Conservation (phyloP, 2,888 invertebrate species). For the Acheta domesticus region DNA sequence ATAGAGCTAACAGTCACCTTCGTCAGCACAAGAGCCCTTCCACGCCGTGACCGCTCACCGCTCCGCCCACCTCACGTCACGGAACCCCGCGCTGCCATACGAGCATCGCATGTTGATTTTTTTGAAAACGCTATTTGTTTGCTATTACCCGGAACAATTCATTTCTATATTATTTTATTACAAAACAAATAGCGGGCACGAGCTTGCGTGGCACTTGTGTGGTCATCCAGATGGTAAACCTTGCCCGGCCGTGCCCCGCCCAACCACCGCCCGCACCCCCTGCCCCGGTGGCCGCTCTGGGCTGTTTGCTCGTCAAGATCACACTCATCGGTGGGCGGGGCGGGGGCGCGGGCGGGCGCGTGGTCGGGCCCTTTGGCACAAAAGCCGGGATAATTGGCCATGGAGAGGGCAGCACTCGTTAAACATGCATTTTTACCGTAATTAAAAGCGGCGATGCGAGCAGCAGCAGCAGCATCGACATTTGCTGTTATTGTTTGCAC, state of each 20-base stretch:
- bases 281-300: background rate
- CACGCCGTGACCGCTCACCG: too few species aligned
- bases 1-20: too few species aligned
- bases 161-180: constrained; percentile 2
- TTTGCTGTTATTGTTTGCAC: constrained; percentile 7
- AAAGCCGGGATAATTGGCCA: constrained; percentile 18
- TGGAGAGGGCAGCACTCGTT: constrained; percentile 1
- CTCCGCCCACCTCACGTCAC: too few species aligned
- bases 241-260: background rate
- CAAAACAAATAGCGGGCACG: background rate
- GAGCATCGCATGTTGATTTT: background rate
- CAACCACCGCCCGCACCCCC: too few species aligned
- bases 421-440: constrained; percentile 18
- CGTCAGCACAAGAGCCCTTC: too few species aligned
- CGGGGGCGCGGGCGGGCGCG: background rate
- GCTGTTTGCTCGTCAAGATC: constrained; percentile 18
- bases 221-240: background rate
- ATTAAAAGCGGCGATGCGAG: constrained; percentile 9
- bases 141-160: constrained; percentile 5
- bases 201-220: background rate
- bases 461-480: constrained; percentile 8
- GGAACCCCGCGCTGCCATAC: too few species aligned
- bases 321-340: background rate
- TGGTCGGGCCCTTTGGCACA: background rate
- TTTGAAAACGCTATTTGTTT: background rate